Evolutionary conservation across 2,113 vertebrate species (phyloP).

Genomic region (Grus americana): DNA sequence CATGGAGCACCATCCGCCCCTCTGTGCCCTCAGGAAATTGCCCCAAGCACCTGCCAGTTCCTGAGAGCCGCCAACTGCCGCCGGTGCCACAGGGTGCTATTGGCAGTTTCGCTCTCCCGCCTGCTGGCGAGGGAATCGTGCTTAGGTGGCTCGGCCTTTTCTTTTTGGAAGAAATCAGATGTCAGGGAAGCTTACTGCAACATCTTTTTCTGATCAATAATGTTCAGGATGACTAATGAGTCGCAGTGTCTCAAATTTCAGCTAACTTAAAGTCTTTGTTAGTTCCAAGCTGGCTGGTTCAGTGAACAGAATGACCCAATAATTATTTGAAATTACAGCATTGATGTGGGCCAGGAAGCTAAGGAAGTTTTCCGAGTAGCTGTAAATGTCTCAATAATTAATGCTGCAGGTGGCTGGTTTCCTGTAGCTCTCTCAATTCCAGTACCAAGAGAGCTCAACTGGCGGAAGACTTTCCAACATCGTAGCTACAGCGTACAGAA

Average conservation of each 20-base stretch:
- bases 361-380: neutral
- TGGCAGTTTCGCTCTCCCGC: neutral
- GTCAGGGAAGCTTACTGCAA: neutral
- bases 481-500: neutral
- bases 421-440: neutral
- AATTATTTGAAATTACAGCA: conserved; percentile 5
- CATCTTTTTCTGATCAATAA: conserved; percentile 17
- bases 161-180: neutral
- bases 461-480: neutral
- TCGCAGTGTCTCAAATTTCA: neutral
- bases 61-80: neutral
- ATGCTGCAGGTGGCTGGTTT: conserved; percentile 3
- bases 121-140: neutral
- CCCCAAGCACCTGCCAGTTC: neutral
- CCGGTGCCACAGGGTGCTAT: neutral
- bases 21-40: neutral
- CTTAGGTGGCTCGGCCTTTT: neutral
- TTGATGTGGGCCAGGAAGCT: neutral
- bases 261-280: neutral
- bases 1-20: neutral
- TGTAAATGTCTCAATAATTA: conserved; percentile 18
- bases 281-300: neutral
- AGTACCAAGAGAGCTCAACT: neutral
- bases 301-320: neutral
- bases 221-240: neutral